phyloP scores from a whole-genome alignment of 1,140 invertebrate genomes.

The Drepana arcuata region DNA sequence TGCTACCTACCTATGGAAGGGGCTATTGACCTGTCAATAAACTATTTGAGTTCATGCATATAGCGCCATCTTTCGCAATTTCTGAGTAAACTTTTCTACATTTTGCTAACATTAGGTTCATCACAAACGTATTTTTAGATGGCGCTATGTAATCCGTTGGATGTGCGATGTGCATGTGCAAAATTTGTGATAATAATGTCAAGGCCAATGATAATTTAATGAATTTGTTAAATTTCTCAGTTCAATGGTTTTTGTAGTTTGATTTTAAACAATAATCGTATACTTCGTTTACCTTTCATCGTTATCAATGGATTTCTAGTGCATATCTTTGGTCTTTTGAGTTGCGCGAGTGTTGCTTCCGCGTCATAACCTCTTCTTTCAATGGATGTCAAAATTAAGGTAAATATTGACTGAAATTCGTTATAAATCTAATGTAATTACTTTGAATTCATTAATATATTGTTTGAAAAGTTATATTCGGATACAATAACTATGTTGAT shows the following conservation, averaged over 20 bases:
- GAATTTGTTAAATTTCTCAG: conserved; percentile 8
- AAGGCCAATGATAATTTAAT: conserved; percentile 47
- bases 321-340: too few species aligned
- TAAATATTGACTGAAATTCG: conserved; percentile 6
- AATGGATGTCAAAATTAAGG: conserved; percentile 12
- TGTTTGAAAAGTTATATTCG: too few species aligned
- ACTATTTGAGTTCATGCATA: conserved; percentile 19
- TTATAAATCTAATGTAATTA: neutral
- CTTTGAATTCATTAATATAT: neutral
- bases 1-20: too few species aligned
- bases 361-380: conserved; percentile 41
- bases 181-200: conserved; percentile 62
- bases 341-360: conserved; percentile 20
- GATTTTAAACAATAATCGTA: too few species aligned
- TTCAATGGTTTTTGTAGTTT: too few species aligned
- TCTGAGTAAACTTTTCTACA: too few species aligned
- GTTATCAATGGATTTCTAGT: too few species aligned
- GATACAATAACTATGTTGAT: too few species aligned
- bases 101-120: too few species aligned
- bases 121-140: too few species aligned
- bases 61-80: conserved; percentile 40
- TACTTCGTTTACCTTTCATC: too few species aligned
- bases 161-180: conserved; percentile 40
- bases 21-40: too few species aligned
- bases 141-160: conserved; percentile 28